Percentiles rank a stretch among this genome's conserved stretches.
phyloP scores from a whole-genome alignment of 2,113 vertebrate species.

The Zosterops pallidus region DNA sequence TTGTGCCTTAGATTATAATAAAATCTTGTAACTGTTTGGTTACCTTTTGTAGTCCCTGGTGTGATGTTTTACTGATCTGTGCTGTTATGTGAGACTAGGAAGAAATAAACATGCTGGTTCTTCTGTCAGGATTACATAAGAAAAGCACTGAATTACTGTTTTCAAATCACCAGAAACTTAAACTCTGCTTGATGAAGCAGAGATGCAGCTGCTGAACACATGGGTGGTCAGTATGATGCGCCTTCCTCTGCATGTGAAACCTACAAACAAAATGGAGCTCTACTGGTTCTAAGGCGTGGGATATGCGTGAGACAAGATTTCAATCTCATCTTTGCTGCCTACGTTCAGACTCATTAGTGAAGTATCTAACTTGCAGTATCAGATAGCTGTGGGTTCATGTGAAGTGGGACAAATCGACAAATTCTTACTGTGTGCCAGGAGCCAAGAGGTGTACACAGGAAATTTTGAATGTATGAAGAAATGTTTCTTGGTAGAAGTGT shows the following conservation, averaged over 20 bases:
- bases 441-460: neutral
- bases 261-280: rapidly evolving
- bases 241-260: neutral
- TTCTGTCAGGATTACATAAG: neutral
- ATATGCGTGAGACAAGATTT: neutral
- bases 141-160: neutral
- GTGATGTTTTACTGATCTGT: neutral
- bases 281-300: neutral
- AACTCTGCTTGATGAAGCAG: neutral
- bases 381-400: neutral
- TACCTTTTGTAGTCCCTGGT: neutral
- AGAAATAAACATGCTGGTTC: neutral
- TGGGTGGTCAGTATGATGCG: neutral
- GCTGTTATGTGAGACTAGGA: neutral
- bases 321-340: neutral
- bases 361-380: neutral
- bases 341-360: neutral
- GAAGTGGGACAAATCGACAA: neutral
- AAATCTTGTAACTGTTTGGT: neutral
- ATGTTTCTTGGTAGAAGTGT: neutral
- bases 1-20: neutral
- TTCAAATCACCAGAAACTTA: neutral
- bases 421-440: neutral
- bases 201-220: neutral
- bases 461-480: neutral